Conservation (phyloP, 2,797 vertebrate species). For the Pseudotriccus pelzelni region DNA sequence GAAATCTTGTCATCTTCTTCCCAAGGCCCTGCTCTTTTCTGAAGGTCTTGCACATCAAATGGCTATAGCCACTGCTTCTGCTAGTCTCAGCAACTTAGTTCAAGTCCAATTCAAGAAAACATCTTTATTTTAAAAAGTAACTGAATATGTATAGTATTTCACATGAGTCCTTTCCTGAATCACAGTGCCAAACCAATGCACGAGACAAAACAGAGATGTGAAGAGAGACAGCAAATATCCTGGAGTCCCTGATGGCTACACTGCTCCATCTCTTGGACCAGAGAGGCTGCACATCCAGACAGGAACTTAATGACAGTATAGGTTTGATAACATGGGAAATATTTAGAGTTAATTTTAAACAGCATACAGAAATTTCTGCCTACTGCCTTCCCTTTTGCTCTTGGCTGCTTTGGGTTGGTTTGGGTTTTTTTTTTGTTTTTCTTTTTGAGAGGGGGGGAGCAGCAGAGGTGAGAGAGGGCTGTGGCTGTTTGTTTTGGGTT, state of each 20-base stretch:
- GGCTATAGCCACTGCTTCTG: neutral
- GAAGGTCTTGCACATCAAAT: neutral
- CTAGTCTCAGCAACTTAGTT: neutral
- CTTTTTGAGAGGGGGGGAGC: accelerated
- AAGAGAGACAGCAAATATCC: neutral
- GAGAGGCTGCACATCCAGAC: neutral
- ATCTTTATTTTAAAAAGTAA: neutral
- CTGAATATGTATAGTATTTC: neutral
- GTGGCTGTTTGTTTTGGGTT: neutral
- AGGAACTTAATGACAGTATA: neutral
- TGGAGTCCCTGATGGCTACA: neutral
- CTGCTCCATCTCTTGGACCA: neutral
- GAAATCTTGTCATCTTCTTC: neutral
- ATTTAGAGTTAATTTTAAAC: neutral
- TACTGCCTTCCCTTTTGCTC: neutral
- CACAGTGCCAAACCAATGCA: neutral
- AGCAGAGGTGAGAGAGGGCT: neutral
- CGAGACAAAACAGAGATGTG: neutral
- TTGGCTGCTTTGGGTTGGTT: accelerated
- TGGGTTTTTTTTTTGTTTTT: neutral
- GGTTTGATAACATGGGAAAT: neutral
- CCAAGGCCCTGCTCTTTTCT: neutral
- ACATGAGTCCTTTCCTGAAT: neutral
- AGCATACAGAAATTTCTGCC: neutral
- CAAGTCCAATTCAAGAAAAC: neutral